Base-by-base conservation (phyloP, 2,888 invertebrate species). In the Iselma pallidipennis region DNA sequence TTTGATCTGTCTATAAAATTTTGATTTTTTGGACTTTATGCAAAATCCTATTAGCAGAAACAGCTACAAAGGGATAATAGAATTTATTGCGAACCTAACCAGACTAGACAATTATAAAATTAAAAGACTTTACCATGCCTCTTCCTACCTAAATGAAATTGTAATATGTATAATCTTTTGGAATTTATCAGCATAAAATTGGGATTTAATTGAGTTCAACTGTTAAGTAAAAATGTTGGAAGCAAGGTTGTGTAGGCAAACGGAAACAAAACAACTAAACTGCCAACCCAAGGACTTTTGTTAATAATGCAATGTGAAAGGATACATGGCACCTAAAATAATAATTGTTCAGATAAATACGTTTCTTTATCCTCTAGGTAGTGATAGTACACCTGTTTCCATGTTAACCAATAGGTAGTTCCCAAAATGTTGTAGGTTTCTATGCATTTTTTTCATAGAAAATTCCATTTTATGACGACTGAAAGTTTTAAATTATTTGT, bases 401-500 rank as follows among this genome's bases (percentile, higher is more conserved):
- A 33, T 33, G 5, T 14, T 14, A 14, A 14, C 33, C 33, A 14
- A 4, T 33, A 4, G 4, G 3, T 33, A n/a, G n/a, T n/a, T n/a
- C n/a, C n/a, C n/a, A n/a, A n/a, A n/a, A n/a, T n/a, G n/a, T n/a
- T n/a, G n/a, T n/a, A n/a, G n/a, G n/a, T n/a, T n/a, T n/a, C n/a
- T n/a, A n/a, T n/a, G n/a, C n/a, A n/a, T n/a, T n/a, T n/a, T n/a
- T n/a, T n/a, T n/a, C n/a, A n/a, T n/a, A n/a, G n/a, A n/a, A n/a
- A n/a, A n/a, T 25, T 25, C 25, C 6, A 25, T 25, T 25, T 6
- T 25, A 4, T 25, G 25, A 25, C 6, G 3, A 25, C 25, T 25
- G 4, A 29, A 29, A n/a, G 42, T 37, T 16, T n/a, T 37, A 14
- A 37, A 4, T 16, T 51, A 64, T 64, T 66, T 68, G 74, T 73